A percentile compares a stretch with the other conserved stretches of the same genome.
phyloP scores from a whole-genome alignment of 2,888 invertebrate species.

The Drosophila flavopinicola region DNA sequence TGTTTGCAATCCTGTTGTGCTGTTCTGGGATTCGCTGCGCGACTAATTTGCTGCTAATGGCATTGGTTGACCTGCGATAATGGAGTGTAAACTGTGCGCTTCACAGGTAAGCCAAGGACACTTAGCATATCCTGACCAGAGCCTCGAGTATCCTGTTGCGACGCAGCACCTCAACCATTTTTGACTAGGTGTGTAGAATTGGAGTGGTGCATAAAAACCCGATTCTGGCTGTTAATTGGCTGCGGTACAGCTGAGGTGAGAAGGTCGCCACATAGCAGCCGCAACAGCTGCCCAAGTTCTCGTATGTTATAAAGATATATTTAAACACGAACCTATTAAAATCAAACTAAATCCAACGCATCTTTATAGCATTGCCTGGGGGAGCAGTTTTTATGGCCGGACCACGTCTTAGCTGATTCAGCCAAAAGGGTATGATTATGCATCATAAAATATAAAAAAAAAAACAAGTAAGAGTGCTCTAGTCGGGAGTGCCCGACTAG shows the following conservation, averaged over 20 bases:
- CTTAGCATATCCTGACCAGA: conserved; percentile 17
- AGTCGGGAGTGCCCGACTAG: too few relatives aligned
- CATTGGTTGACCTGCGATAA: conserved; percentile 76
- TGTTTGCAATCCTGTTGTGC: conserved; percentile 19
- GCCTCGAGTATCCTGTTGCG: conserved; percentile 47
- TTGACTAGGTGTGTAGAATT: conserved; percentile 32
- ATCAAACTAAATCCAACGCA: conserved; percentile 67
- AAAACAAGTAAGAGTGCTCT: too few relatives aligned
- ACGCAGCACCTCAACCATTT: conserved; percentile 5
- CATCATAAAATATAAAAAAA: conserved; percentile 67
- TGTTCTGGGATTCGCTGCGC: conserved; percentile 38
- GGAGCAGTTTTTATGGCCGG: conserved; percentile 43
- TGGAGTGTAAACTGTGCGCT: conserved; percentile 71
- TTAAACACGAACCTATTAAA: conserved; percentile 56
- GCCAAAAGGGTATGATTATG: conserved; percentile 72
- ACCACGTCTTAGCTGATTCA: conserved; percentile 32
- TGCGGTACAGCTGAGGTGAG: conserved; percentile 48
- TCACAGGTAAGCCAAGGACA: conserved; percentile 54
- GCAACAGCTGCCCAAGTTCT: conserved; percentile 42
- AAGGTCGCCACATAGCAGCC: conserved; percentile 26
- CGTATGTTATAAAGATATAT: conserved; percentile 50
- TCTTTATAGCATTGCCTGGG: conserved; percentile 45
- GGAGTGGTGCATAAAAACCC: conserved; percentile 47
- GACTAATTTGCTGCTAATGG: conserved; percentile 73
- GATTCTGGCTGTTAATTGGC: conserved; percentile 60